Evolutionary conservation across 1,140 invertebrate species (phyloP), one percentile per base, ranked within the genome.

Genomic region (Acromyrmex heyeri): DNA sequence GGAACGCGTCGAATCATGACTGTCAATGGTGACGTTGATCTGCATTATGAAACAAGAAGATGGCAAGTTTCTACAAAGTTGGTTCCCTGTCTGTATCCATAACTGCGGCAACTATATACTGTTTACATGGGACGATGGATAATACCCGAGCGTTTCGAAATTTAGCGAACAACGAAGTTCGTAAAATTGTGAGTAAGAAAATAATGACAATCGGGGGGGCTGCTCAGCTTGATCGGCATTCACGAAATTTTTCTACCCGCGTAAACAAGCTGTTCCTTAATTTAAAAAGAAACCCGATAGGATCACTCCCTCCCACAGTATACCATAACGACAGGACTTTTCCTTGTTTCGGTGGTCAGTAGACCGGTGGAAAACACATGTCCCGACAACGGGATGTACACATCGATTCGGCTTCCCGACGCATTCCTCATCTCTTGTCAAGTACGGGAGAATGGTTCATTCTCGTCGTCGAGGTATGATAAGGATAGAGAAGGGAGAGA

Each of bases 311-410:
- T 27, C 44, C 50, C 24, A 14, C 7, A 38, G 61, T 85, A 27
- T 21, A 14, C 50, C 27, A 12, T 72, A 59, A 59, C 38, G 64
- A 91, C 90, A 89, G 27, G 65, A 86, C 12, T 91, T 91, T 91
- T 91, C 90, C 81, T 78, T 91, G 90, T 91, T 91, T 91, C 79
- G 64, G 77, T 62, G 85, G 69, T 30, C n/a, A 34, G 14, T 10
- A 21, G 24, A 30, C 44, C 44, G 21, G 1, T 65, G 81, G 90
- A 91, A 89, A 91, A 91, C 90, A 91, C 85, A 82, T 91, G 90
- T 91, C 55, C 38, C 73, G 50, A 55, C 38, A 27, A 62, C 57
- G 64, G 65, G 44, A 76, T 59, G 10, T 61, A 57, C 18, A 61
- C 72, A 10, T 55, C 30, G 50, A 67, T 72, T 24, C 14, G 55